Evolutionary conservation across 2,888 invertebrate genomes (phyloP).

Genomic region (Volucella bombylans): DNA sequence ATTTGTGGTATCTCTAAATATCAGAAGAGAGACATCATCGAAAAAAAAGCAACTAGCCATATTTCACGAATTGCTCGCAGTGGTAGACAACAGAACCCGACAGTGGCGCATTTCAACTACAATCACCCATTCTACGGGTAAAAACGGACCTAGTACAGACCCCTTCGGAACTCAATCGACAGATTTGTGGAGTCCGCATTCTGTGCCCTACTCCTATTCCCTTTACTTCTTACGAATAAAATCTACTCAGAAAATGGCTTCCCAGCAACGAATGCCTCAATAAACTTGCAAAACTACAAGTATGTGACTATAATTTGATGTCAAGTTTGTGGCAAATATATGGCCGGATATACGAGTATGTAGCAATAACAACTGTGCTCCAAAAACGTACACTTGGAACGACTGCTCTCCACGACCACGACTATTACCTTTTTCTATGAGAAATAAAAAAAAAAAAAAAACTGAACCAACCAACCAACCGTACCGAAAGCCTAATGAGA

Average conservation of each 20-base stretch:
- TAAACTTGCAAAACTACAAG: not conserved
- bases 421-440: constrained; percentile 35
- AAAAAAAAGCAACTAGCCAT: not conserved
- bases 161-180: too few relatives aligned
- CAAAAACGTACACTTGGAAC: constrained; percentile 35
- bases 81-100: too few relatives aligned
- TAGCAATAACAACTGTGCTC: constrained; percentile 9
- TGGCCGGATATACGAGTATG: constrained; percentile 18
- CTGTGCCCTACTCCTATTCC: not conserved
- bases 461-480: constrained; percentile 38
- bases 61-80: not conserved
- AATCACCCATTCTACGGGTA: too few relatives aligned
- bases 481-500: constrained; percentile 60
- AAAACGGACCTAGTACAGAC: too few relatives aligned
- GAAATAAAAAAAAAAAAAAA: constrained; percentile 18
- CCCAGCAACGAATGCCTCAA: not conserved
- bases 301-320: constrained; percentile 43
- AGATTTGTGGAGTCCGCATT: too few relatives aligned
- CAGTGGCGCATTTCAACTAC: too few relatives aligned
- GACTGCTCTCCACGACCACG: constrained; percentile 18
- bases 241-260: not conserved
- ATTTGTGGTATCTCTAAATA: too few relatives aligned
- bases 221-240: not conserved
- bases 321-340: constrained; percentile 55
- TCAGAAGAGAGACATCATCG: too few relatives aligned